Base-by-base conservation (phyloP, 2,113 vertebrate species). In the Nycticorax nycticorax region DNA sequence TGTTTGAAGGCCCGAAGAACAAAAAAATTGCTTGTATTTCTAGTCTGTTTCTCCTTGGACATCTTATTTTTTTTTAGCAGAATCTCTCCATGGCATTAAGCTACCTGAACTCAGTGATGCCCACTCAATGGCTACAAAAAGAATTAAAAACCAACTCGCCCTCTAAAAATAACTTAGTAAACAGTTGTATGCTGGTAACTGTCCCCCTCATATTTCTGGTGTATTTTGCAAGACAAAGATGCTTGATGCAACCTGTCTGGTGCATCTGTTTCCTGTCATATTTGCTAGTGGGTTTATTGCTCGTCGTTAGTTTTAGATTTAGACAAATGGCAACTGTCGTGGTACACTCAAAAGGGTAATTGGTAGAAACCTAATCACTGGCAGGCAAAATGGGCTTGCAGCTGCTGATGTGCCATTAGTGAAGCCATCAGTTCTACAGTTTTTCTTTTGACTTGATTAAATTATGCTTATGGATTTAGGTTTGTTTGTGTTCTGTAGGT, bases 351-450 rank as follows among this genome's bases (percentile, higher is more conserved):
- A 8, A 67, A 92, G 87, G 86, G 63, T 96, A 96, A 96, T 97
- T 94, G 92, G 86, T 72, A 82, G 80, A 95, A 97, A 95, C 86
- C 95, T 93, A 89, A 96, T 95, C 92, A 91, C 56, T 53, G 85
- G 74, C 63, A 89, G 88, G 80, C 88, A 67, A 33, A 75, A 87
- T 53, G 82, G 85, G 91, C 69, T 63, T 89, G 69, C 75, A 82
- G 88, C 94, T 89, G 95, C 89, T 88, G 64, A 10, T 92, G 77
- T 23, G 33, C 79, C 68, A 81, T 95, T 92, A 87, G 45, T 18
- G 39, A 88, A 80, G n/a, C 72, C 82, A 91, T 94, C 81, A 39
- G 76, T 84, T 62, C 62, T 56, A 15, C 2, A 2, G 27, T 20
- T 71, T 84, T 81, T 64, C 52, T 88, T 85, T 69, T 35, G 86